Percentiles rank a stretch among this genome's conserved stretches.
phyloP scores from a whole-genome alignment of 2,113 vertebrate genomes.

The Salvelinus fontinalis region DNA sequence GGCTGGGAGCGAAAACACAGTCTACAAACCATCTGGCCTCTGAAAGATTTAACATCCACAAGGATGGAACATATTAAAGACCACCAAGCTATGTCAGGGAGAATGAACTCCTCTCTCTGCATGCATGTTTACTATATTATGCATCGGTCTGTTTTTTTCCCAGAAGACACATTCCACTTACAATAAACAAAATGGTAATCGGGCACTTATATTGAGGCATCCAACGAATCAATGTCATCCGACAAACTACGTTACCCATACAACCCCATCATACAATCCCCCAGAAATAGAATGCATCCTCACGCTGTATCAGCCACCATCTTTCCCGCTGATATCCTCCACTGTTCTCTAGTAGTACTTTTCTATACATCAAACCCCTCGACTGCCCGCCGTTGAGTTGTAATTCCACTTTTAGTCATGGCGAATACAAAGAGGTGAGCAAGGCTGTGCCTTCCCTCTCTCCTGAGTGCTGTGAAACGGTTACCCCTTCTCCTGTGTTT shows the following conservation, averaged over 20 bases:
- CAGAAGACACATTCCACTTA: not conserved
- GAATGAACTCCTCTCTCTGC: not conserved
- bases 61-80: slow-evolving; percentile 21
- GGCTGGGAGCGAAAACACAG: slow-evolving; percentile 1
- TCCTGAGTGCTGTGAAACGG: slow-evolving; percentile 27
- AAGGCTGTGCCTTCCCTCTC: slow-evolving; percentile 1
- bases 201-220: not conserved
- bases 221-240: not conserved
- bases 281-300: not conserved
- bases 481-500: slow-evolving; percentile 10
- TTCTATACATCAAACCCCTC: not conserved
- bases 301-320: not conserved
- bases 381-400: not conserved
- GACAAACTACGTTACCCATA: not conserved
- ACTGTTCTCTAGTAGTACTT: not conserved
- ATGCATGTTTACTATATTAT: not conserved
- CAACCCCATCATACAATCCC: too few relatives aligned
- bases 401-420: not conserved
- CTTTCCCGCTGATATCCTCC: not conserved
- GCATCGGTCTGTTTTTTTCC: not conserved
- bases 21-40: slow-evolving; percentile 42
- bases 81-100: slow-evolving; percentile 7
- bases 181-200: not conserved
- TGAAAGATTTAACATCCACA: slow-evolving; percentile 36
- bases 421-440: slow-evolving; percentile 9